Conservation (phyloP, 1,140 invertebrate genomes). For the Drosophila littoralis region DNA sequence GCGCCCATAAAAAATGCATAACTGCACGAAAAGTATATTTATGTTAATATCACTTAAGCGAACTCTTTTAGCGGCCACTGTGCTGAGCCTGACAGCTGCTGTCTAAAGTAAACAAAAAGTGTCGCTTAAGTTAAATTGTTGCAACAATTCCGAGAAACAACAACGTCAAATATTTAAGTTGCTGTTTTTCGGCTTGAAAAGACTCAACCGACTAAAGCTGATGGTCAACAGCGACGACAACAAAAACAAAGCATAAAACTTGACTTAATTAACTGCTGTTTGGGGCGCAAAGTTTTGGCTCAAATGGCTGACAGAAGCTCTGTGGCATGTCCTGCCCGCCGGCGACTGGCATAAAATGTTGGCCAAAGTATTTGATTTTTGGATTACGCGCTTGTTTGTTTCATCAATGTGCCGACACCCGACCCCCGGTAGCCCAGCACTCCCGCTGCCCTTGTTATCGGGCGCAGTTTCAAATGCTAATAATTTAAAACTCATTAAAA, state of each 20-base stretch:
- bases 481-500: conserved; percentile 79
- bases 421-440: neutral
- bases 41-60: conserved; percentile 75
- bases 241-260: conserved; percentile 55
- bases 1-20: conserved; percentile 74
- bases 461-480: conserved; percentile 68
- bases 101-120: conserved; percentile 32
- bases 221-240: conserved; percentile 56
- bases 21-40: conserved; percentile 65
- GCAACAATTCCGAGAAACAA: conserved; percentile 17
- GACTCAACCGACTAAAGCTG: conserved; percentile 24
- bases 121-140: conserved; percentile 31
- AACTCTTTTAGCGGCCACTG: conserved; percentile 70
- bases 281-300: conserved; percentile 67
- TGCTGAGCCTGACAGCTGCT: conserved; percentile 18
- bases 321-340: conserved; percentile 42
- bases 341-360: conserved; percentile 68
- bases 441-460: conserved; percentile 17
- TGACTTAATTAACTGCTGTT: conserved; percentile 81
- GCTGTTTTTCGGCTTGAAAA: conserved; percentile 68
- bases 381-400: conserved; percentile 63
- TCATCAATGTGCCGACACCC: conserved; percentile 30
- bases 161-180: conserved; percentile 70
- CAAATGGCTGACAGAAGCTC: conserved; percentile 62
- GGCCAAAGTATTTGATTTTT: conserved; percentile 76